A percentile compares a stretch with the other conserved stretches of the same genome.
These are phyloP conservation scores for Laterallus jamaicensis DNA, from an alignment of 2,113 vertebrate species.

Conservation along the genomic window DNA sequence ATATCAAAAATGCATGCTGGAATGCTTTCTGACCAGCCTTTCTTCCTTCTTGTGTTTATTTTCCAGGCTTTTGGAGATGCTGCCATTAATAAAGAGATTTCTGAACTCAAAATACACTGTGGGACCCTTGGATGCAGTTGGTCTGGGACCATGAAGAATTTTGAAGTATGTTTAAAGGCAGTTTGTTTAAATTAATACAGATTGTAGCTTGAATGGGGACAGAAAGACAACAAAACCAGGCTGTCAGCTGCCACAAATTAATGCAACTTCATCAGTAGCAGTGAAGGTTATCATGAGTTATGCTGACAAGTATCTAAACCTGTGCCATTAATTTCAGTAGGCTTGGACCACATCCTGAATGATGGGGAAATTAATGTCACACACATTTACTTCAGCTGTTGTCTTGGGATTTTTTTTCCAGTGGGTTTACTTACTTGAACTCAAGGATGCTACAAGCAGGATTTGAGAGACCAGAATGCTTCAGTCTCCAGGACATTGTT, in stretches of 20 bases:
- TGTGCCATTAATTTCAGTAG: neutral
- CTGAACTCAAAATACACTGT: conserved; percentile 76
- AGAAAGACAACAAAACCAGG: neutral
- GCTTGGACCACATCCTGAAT: neutral
- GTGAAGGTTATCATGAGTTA: neutral
- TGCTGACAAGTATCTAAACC: neutral
- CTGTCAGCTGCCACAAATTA: neutral
- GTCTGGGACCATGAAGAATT: conserved; percentile 71
- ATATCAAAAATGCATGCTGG: neutral
- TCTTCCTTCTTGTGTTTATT: neutral
- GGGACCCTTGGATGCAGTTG: conserved; percentile 75
- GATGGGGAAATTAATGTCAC: neutral
- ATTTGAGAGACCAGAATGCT: neutral
- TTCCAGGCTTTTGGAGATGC: conserved; percentile 77
- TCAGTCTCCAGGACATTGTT: neutral
- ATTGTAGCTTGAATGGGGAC: neutral
- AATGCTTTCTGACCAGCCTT: neutral
- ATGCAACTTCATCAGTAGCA: neutral
- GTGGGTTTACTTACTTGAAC: neutral
- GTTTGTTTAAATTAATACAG: neutral
- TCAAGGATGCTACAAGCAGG: neutral
- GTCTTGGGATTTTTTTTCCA: neutral
- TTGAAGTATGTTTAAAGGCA: conserved; percentile 66
- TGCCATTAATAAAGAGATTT: conserved; percentile 81
- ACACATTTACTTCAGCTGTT: neutral